Base-by-base conservation (phyloP, 2,888 invertebrate species). In the Drosophila setosimentum region DNA sequence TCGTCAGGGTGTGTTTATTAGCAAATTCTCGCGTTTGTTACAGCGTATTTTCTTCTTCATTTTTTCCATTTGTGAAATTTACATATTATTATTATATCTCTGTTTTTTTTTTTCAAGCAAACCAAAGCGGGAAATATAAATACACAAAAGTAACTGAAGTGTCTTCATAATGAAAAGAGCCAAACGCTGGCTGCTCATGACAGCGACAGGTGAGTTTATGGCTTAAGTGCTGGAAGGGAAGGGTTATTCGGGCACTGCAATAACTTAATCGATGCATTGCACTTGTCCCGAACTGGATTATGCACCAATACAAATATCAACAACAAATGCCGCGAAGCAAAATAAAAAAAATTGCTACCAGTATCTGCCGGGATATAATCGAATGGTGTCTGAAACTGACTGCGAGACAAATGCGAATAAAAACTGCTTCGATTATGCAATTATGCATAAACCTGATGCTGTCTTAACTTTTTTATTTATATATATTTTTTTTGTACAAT, bases 111-210 rank as follows among this genome's bases (percentile, higher is more conserved):
- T 32, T 68, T 68, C 61, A 49, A 76, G 87, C 60, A 75, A 55
- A 40, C 68, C 54, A 59, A 65, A 63, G 51, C 63, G 45, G 68
- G 40, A 60, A 78, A 60, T 58, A 73, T 53, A 73, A 67, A 67
- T 30, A 61, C 40, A 59, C 37, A 67, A 53, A 66, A 60, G 68
- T 58, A 62, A 73, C 72, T 66, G 64, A 61, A 79, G 51, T 77
- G 59, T 53, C 55, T 49, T 29, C 78, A 87, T 73, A 62, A 94
- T 94, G 94, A 94, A 93, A 91, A 93, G 93, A 91, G 94, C 93
- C 91, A 94, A 94, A 91, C 92, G 94, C 90, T 94, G 94, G 94
- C 92, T 94, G 82, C 92, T 94, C 40, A 91, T 94, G 87, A 93
- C 94, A 91, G 83, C 83, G 68, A 93, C 94, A 92, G 94, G 94